phyloP scores from a whole-genome alignment of 2,888 invertebrate genomes.

The Myopa testacea region DNA sequence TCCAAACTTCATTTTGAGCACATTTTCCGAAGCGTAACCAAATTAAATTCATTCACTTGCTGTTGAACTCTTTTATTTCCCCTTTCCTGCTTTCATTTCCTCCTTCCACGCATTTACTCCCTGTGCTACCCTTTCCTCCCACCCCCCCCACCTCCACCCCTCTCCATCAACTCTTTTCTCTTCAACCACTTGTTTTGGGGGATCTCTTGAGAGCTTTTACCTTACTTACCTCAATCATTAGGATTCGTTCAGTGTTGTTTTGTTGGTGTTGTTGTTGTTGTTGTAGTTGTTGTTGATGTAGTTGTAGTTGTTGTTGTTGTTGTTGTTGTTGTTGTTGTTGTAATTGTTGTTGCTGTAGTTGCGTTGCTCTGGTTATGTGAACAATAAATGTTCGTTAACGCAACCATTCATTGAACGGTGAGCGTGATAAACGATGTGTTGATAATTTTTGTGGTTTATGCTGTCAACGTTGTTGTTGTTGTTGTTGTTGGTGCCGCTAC shows the following conservation, averaged over 20 bases:
- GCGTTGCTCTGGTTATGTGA: slow-evolving; percentile 41
- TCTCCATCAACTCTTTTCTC: not conserved
- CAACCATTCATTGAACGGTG: slow-evolving; percentile 28
- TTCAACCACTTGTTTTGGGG: no score
- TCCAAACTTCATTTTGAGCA: slow-evolving; percentile 21
- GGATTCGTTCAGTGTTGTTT: not conserved
- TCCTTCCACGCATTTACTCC: not conserved
- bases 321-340: not conserved
- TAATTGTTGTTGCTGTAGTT: not conserved
- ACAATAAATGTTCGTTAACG: slow-evolving; percentile 46
- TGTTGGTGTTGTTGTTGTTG: not conserved
- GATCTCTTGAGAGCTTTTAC: not conserved
- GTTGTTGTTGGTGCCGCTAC: slow-evolving; percentile 23
- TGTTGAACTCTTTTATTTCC: not conserved
- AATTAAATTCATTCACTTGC: slow-evolving; percentile 37
- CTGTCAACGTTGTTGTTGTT: slow-evolving; percentile 43
- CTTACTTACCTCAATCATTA: slow-evolving; percentile 4
- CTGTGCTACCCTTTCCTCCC: not conserved
- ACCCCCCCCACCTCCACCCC: not conserved
- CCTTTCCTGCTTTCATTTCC: not conserved
- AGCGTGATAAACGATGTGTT: slow-evolving; percentile 56
- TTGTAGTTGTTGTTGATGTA: not conserved
- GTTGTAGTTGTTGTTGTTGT: not conserved
- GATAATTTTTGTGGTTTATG: slow-evolving; percentile 44
- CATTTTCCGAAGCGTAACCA: slow-evolving; percentile 45